Evolutionary conservation across 1,140 invertebrate species (phyloP).

Genomic region (Meloidogyne hapla): DNA sequence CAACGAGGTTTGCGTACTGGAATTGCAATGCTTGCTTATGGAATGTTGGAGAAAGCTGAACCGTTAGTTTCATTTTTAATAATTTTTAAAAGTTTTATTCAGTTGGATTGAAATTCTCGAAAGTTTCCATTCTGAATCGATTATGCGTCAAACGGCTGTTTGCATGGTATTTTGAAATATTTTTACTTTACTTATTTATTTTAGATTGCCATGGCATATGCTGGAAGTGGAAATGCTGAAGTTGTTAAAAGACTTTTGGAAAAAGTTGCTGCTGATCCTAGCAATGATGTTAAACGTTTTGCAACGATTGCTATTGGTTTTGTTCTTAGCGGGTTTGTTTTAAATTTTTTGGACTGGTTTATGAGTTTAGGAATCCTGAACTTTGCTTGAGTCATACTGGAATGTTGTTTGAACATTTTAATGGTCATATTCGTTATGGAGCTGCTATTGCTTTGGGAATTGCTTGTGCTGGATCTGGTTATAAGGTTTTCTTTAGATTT

Average conservation of each 20-base stretch:
- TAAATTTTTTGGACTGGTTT: not conserved
- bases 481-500: conserved; percentile 68
- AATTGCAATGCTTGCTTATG: conserved; percentile 94
- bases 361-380: conserved; percentile 57
- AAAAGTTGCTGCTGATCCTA: conserved; percentile 95
- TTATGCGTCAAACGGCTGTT: conserved; percentile 86
- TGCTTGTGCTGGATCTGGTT: conserved; percentile 92
- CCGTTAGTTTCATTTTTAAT: conserved; percentile 59
- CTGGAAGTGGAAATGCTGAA: conserved; percentile 92
- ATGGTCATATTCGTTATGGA: conserved; percentile 96
- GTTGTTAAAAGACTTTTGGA: conserved; percentile 90
- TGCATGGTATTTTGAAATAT: conserved; percentile 71
- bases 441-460: conserved; percentile 98
- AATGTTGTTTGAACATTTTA: conserved; percentile 90
- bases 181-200: not conserved
- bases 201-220: conserved; percentile 89
- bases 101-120: conserved; percentile 70
- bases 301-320: conserved; percentile 96
- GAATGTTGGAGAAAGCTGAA: conserved; percentile 90
- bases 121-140: conserved; percentile 76
- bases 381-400: conserved; percentile 59
- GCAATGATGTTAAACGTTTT: conserved; percentile 94
- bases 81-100: not conserved
- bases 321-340: conserved; percentile 78
- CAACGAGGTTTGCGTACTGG: conserved; percentile 83